These are phyloP conservation scores for Hylia prasina DNA, from an alignment of 2,113 vertebrate genomes.

Conservation along the genomic window DNA sequence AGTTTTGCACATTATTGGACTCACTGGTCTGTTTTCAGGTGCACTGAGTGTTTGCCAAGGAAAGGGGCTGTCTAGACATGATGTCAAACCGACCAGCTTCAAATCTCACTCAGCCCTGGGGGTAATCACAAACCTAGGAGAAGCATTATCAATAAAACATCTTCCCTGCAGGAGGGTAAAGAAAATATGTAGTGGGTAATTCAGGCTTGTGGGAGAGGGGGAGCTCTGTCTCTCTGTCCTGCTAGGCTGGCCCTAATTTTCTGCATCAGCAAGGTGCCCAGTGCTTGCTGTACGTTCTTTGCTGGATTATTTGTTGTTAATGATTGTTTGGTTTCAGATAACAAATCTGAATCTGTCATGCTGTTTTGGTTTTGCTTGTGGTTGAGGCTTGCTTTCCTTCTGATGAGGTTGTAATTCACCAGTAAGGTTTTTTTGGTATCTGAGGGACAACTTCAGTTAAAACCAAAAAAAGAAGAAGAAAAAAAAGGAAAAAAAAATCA, in stretches of 20 bases:
- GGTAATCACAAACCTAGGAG: neutral
- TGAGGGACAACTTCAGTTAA: neutral
- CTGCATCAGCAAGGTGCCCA: neutral
- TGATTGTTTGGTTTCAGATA: constrained; percentile 62
- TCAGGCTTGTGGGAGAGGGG: neutral
- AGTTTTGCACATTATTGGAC: neutral
- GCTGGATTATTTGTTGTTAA: constrained; percentile 13
- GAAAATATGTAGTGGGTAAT: neutral
- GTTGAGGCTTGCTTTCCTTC: constrained; percentile 10
- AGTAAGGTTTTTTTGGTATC: constrained; percentile 45
- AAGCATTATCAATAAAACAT: constrained; percentile 34
- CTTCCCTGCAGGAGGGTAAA: neutral
- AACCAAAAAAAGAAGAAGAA: neutral
- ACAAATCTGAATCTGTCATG: constrained; percentile 38
- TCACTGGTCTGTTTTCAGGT: neutral
- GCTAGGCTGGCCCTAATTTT: neutral
- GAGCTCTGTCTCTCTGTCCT: neutral
- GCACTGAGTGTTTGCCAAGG: neutral
- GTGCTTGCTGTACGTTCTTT: neutral
- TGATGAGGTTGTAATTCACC: constrained; percentile 21
- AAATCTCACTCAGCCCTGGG: neutral
- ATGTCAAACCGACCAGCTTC: neutral
- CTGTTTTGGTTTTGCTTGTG: neutral
- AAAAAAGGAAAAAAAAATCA: neutral
- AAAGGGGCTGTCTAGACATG: neutral